These are phyloP conservation scores for Rhizomys pruinosus DNA, from an alignment of 2,113 vertebrate genomes.

Conservation along the genomic window DNA sequence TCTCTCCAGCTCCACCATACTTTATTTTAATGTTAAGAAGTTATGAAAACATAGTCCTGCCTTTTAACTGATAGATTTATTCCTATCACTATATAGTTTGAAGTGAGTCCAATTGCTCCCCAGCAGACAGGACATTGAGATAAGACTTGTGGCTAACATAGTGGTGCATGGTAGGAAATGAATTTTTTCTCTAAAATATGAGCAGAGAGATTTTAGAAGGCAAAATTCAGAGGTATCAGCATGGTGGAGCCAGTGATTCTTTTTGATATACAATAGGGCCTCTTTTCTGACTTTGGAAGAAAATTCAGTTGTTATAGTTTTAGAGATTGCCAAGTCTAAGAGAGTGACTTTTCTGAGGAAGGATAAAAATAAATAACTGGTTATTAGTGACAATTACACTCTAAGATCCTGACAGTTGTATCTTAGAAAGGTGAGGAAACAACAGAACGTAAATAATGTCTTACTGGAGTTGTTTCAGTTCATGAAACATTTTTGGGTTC, in stretches of 20 bases:
- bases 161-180: background rate
- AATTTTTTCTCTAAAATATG: constrained; percentile 36
- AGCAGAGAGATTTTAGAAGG: background rate
- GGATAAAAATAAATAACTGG: constrained; percentile 33
- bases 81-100: background rate
- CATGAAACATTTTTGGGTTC: constrained; percentile 34
- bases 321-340: background rate
- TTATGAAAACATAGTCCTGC: constrained; percentile 39
- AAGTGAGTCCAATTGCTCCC: constrained; percentile 1
- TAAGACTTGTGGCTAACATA: constrained; percentile 9
- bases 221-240: background rate
- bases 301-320: constrained; percentile 18
- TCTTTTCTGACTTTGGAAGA: background rate
- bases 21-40: constrained; percentile 53
- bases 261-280: background rate
- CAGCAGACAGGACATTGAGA: background rate
- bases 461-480: background rate
- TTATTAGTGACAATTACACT: constrained; percentile 25
- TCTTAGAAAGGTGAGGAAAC: constrained; percentile 1
- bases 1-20: no score
- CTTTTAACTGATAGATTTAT: constrained; percentile 38
- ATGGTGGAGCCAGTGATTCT: background rate
- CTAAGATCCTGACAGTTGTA: background rate
- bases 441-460: background rate
- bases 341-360: constrained; percentile 30